phyloP scores from a whole-genome alignment of 2,888 invertebrate genomes.

The Tineola bisselliella region DNA sequence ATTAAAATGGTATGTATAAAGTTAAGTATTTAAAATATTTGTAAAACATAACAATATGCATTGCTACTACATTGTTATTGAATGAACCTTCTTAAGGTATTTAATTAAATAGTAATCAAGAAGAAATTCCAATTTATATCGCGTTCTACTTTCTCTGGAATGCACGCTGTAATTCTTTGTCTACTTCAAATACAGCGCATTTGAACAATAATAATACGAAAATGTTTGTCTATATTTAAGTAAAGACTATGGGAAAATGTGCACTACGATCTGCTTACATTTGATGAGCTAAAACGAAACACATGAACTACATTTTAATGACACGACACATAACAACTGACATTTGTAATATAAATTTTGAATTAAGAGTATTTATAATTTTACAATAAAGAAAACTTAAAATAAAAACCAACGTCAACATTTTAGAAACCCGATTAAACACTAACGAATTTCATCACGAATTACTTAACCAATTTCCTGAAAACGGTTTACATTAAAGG shows the following conservation, averaged over 20 bases:
- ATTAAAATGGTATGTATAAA: too few species aligned
- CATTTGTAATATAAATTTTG: too few species aligned
- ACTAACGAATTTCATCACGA: background rate
- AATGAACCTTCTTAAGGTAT: background rate
- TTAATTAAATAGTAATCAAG: constrained; percentile 6
- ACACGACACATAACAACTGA: too few species aligned
- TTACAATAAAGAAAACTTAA: too few species aligned
- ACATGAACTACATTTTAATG: too few species aligned
- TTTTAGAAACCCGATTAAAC: background rate
- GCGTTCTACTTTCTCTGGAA: constrained; percentile 3
- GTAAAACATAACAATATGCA: background rate
- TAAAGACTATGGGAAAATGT: too few species aligned
- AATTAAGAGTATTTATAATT: too few species aligned
- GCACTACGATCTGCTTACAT: too few species aligned
- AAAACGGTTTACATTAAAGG: background rate
- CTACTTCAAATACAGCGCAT: background rate
- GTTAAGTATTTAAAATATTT: too few species aligned
- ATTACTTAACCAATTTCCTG: background rate
- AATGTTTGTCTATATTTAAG: background rate
- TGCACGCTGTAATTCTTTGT: background rate
- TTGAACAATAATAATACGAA: background rate
- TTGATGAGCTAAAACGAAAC: too few species aligned
- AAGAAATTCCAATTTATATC: constrained; percentile 4
- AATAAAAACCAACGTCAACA: too few species aligned
- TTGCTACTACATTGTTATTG: background rate